Conservation (phyloP, 2,888 invertebrate genomes). For the Xanthorhoe spadicearia region DNA sequence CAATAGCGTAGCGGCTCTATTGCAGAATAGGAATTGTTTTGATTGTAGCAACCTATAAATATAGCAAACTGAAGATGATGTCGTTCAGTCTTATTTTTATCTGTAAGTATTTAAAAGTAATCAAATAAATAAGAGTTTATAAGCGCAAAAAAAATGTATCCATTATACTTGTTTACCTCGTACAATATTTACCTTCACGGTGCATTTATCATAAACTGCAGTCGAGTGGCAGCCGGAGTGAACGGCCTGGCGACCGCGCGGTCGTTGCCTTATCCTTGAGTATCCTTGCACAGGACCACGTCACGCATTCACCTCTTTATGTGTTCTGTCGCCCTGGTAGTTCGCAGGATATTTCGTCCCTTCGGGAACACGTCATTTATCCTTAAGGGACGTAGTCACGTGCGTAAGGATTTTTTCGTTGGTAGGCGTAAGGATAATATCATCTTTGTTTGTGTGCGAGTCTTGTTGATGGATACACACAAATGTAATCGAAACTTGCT, state of each 20-base stretch:
- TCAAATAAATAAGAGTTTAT: background rate
- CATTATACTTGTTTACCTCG: constrained; percentile 31
- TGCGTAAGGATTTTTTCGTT: constrained; percentile 34
- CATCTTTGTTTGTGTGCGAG: constrained; percentile 34
- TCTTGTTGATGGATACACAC: constrained; percentile 11
- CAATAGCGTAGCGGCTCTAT: too few species aligned
- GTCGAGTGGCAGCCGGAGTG: constrained; percentile 55
- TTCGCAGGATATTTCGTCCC: constrained; percentile 85
- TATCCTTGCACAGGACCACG: constrained; percentile 81
- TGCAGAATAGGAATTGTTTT: too few species aligned
- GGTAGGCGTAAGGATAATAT: constrained; percentile 28
- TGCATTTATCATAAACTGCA: constrained; percentile 44
- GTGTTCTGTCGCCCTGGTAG: constrained; percentile 77
- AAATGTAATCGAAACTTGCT: background rate
- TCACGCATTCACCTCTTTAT: constrained; percentile 60
- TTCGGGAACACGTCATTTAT: constrained; percentile 77
- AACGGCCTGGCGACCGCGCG: constrained; percentile 65
- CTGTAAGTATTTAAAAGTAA: too few species aligned
- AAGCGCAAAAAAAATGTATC: background rate
- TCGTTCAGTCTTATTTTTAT: too few species aligned
- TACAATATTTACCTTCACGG: constrained; percentile 21
- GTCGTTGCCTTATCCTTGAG: constrained; percentile 80
- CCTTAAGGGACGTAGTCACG: constrained; percentile 64
- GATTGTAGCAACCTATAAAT: too few species aligned
- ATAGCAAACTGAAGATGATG: too few species aligned